Percentiles rank a stretch among this genome's conserved stretches.
phyloP scores from a whole-genome alignment of 2,113 vertebrate species.

The Cryptotis parvus region DNA sequence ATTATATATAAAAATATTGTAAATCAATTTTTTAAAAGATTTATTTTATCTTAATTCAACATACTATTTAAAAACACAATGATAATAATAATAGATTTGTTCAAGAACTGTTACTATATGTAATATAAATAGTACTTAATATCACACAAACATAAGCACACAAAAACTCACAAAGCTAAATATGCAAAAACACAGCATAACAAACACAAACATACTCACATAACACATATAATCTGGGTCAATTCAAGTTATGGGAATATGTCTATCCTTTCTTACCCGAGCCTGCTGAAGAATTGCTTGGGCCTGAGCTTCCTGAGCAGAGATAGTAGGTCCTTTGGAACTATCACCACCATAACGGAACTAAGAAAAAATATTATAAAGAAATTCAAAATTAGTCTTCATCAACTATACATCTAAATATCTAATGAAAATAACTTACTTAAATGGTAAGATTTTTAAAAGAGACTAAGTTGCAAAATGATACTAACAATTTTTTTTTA shows the following conservation, averaged over 20 bases:
- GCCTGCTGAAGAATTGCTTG: constrained; percentile 99
- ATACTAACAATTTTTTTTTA: neutral
- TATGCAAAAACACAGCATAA: neutral
- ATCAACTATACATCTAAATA: neutral
- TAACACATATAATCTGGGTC: neutral
- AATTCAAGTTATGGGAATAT: accelerated
- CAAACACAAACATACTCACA: neutral
- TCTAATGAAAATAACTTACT: neutral
- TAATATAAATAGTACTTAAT: no score
- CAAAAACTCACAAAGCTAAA: no score
- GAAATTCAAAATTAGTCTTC: neutral
- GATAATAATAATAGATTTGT: neutral
- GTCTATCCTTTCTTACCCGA: constrained; percentile 89
- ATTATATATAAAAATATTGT: neutral
- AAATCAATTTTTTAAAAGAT: neutral
- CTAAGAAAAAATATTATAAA: constrained; percentile 82
- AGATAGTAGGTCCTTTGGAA: constrained; percentile 96
- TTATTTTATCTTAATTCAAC: neutral
- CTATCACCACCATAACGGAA: constrained; percentile 97
- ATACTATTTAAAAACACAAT: neutral
- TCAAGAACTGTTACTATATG: neutral
- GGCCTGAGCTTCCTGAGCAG: constrained; percentile 97
- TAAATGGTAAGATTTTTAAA: neutral
- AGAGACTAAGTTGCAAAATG: neutral
- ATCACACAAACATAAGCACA: no score